Base-by-base conservation (phyloP, 2,113 vertebrate species). In the Nanorana parkeri region DNA sequence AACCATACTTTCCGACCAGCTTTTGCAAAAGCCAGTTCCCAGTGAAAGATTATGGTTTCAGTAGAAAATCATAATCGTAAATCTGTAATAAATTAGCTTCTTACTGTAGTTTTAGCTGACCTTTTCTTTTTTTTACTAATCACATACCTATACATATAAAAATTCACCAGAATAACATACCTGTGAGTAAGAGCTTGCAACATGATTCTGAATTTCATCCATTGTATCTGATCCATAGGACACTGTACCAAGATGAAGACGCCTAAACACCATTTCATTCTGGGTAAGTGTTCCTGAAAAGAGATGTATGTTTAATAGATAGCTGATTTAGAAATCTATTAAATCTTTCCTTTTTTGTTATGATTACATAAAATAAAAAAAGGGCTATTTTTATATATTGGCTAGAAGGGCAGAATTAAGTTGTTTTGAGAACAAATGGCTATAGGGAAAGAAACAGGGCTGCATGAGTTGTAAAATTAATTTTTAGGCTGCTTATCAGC, bases 211-310 rank as follows among this genome's bases (percentile, higher is more conserved):
- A 75, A 99, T 98, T 92, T 99, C 97, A 64, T 99, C 98, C 98
- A 99, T 98, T 10, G 96, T 98, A 90, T 99, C 98, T 1, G 91
- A 95, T 77, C 97, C 97, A 0, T 99, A 99, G 51, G 97, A 98
- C 2, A 99, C 98, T 0, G 98, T 99, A 54, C 98, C 98, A 61
- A 99, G 91, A 80, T 99, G 98, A 52, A 99, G 96, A 21, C 97
- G 94, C 89, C 96, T 99, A 86, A 99, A 99, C 28, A 99, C 88
- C 97, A 99, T 99, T 87, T 99, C 97, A 20, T 99, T 99, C 85
- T 97, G 96, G 8, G 98, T 99, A 84, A 99, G 93, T 19, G 98
- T 99, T 23, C 98, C 97, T 99, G 89, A 10, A 88, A n/a, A 86
- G 0, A 87, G 72, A 78, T 17, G n/a, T 17, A 52, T 4, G 60